A percentile compares a stretch with the other conserved stretches of the same genome.
These are phyloP conservation scores for Stenurella melanura DNA, from an alignment of 2,888 invertebrate genomes.

Conservation along the genomic window DNA sequence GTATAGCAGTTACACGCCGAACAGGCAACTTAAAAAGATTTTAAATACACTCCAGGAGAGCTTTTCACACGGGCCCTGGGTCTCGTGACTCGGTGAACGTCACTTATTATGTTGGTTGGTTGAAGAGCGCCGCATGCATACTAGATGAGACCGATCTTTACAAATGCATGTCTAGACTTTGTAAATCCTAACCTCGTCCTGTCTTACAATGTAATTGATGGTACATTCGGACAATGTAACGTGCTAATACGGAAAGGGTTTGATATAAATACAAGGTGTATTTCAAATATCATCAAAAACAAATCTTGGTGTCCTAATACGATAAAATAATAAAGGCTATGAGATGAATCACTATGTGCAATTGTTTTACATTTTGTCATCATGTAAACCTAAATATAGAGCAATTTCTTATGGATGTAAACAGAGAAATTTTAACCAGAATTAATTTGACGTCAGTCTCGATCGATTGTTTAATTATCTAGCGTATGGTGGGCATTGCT, in stretches of 20 bases:
- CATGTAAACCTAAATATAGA: no score
- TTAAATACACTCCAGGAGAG: not conserved
- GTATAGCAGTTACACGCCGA: not conserved
- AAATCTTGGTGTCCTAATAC: not conserved
- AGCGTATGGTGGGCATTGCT: no score
- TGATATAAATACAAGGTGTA: not conserved
- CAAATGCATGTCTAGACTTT: constrained; percentile 38
- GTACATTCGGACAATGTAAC: not conserved
- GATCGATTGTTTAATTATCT: no score
- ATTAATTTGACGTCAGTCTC: no score
- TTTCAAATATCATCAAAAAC: not conserved
- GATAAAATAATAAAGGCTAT: no score
- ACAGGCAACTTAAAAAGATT: not conserved
- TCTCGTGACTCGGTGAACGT: constrained; percentile 35
- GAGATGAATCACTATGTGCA: no score
- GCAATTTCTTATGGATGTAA: no score
- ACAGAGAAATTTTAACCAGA: no score
- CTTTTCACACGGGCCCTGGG: constrained; percentile 8
- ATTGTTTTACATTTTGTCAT: no score
- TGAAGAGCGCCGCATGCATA: constrained; percentile 31
- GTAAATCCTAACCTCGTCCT: constrained; percentile 32
- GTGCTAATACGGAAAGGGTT: not conserved
- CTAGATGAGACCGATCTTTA: constrained; percentile 35
- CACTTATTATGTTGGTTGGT: constrained; percentile 36
- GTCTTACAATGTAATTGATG: constrained; percentile 30